Base-by-base conservation (phyloP, 2,797 vertebrate genomes). In the Cygnus olor region DNA sequence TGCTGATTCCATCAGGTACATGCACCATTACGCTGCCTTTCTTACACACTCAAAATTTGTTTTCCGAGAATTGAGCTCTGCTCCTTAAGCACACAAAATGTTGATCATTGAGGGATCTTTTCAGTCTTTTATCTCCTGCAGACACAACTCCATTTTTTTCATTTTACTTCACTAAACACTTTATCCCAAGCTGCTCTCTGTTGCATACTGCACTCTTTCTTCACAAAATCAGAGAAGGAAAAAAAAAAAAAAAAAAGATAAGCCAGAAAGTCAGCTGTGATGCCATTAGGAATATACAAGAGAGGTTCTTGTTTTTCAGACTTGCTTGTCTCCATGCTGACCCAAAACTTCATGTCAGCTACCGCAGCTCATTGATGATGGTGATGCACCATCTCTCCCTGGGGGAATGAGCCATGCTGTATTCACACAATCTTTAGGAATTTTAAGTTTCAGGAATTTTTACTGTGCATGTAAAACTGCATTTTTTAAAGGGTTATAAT, bases 401-500 rank as follows among this genome's bases (percentile, higher is more conserved):
- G 70, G 32, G 42, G 30, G 34, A 34, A 76, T 86, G 34, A 94
- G 32, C 85, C 47, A 30, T 61, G 51, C 25, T 88, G 42, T 47
- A 80, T 69, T 80, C 65, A 79, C 36, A 85, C 5, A 80, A 30
- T n/a, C 58, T 88, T 80, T 51, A 72, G 65, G 38, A 94, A 54
- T 85, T 63, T 85, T 61, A 87, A 30, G 40, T 77, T 90, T 60
- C 78, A 79, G 61, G 63, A 80, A 63, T 77, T 89, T 89, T 88
- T 82, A 90, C 1, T 87, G 74, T 84, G 71, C 66, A 86, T 87
- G 92, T 82, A 53, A 94, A 94, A 84, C 12, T 56, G 28, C 58
- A 30, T 77, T 89, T 86, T 89, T 89, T 28, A 38, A 88, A 89
- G 66, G 32, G 44, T 90, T 86, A 68, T 90, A 64, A 85, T 85